These are phyloP conservation scores for Nothoprocta perdicaria DNA, from an alignment of 2,113 vertebrate species.

Conservation along the genomic window DNA sequence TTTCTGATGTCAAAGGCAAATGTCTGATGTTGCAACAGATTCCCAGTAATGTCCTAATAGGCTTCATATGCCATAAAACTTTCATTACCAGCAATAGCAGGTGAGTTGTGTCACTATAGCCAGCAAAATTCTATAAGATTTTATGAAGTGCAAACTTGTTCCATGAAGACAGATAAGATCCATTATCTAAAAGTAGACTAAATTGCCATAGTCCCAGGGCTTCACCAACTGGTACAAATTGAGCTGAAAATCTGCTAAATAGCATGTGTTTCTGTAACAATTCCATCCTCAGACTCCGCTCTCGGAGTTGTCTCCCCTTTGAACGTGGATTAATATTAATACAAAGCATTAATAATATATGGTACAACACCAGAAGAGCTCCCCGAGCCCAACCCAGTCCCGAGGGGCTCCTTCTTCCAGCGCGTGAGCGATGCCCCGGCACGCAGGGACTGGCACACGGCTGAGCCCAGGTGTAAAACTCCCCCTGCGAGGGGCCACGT, in stretches of 20 bases:
- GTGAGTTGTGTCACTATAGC: not conserved
- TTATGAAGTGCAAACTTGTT: slow-evolving; percentile 13
- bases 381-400: not conserved
- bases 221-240: not conserved
- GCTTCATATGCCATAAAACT: slow-evolving; percentile 15
- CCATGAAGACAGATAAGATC: not conserved
- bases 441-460: rapidly evolving
- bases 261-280: rapidly evolving
- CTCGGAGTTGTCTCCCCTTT: rapidly evolving
- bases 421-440: rapidly evolving
- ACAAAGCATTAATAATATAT: not conserved
- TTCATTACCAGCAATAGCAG: not conserved
- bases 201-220: not conserved
- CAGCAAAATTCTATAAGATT: not conserved
- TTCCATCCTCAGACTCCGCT: not conserved
- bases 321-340: not conserved
- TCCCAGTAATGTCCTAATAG: not conserved
- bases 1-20: slow-evolving; percentile 47
- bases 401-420: not conserved
- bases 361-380: not conserved
- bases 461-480: not conserved
- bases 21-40: not conserved
- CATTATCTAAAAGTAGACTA: not conserved
- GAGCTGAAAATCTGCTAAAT: not conserved
- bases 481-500: not conserved